Evolutionary conservation across 2,888 invertebrate genomes (phyloP).

Genomic region (Saturnia pavonia): DNA sequence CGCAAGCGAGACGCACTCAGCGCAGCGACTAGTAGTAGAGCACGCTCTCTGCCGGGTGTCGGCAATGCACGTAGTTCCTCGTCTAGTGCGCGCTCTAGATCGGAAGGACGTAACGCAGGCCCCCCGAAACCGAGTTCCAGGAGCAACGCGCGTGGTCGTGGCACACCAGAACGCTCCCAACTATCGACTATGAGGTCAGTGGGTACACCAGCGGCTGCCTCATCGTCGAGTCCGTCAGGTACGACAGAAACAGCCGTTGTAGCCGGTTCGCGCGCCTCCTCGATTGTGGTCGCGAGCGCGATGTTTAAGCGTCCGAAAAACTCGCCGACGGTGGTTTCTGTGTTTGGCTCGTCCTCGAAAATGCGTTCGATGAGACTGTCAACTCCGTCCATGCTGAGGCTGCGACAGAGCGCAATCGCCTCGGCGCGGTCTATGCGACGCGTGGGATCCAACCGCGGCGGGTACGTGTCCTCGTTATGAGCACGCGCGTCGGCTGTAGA

Average conservation of each 20-base stretch:
- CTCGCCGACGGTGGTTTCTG: conserved; percentile 70
- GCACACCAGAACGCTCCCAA: conserved; percentile 87
- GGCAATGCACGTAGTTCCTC: conserved; percentile 78
- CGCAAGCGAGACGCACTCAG: conserved; percentile 86
- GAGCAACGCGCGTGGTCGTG: conserved; percentile 84
- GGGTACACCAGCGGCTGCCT: conserved; percentile 45
- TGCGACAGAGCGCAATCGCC: conserved; percentile 65
- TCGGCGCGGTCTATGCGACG: conserved; percentile 58
- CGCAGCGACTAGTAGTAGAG: conserved; percentile 82
- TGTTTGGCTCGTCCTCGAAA: conserved; percentile 51
- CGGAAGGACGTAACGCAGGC: conserved; percentile 80
- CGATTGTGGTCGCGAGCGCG: conserved; percentile 58
- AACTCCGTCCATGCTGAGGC: conserved; percentile 63
- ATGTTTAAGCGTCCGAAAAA: conserved; percentile 69
- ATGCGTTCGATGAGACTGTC: conserved; percentile 63
- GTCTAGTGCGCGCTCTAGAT: conserved; percentile 86
- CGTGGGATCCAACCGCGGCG: conserved; percentile 55
- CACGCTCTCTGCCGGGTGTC: conserved; percentile 44
- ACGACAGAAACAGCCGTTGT: neutral
- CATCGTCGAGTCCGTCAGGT: conserved; percentile 37
- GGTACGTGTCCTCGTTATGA: conserved; percentile 25
- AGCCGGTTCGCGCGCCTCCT: conserved; percentile 39
- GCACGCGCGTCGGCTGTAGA: conserved; percentile 56
- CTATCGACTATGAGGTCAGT: conserved; percentile 84
- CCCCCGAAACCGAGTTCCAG: conserved; percentile 85